Percentiles rank a stretch among this genome's conserved stretches.
These are phyloP conservation scores for Oryzias sinensis DNA, from an alignment of 2,797 vertebrate species.

Conservation along the genomic window DNA sequence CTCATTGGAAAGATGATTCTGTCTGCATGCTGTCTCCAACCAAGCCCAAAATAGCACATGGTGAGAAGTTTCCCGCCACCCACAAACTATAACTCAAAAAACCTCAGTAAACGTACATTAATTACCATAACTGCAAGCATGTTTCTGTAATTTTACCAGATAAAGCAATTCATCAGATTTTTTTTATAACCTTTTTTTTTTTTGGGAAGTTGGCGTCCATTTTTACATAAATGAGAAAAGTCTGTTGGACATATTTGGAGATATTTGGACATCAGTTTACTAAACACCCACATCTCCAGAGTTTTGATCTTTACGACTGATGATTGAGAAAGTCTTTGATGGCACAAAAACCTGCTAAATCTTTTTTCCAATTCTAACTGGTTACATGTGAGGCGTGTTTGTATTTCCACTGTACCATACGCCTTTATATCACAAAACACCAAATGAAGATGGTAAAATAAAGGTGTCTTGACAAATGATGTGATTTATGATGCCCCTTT, in stretches of 20 bases:
- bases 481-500: constrained; percentile 56
- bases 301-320: constrained; percentile 32
- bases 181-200: background rate
- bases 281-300: constrained; percentile 50
- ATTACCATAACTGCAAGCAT: constrained; percentile 20
- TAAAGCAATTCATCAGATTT: constrained; percentile 7
- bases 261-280: constrained; percentile 48
- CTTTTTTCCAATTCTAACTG: constrained; percentile 40
- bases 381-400: constrained; percentile 50
- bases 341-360: constrained; percentile 22
- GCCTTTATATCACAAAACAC: constrained; percentile 56
- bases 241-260: constrained; percentile 38
- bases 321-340: constrained; percentile 52
- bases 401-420: constrained; percentile 49
- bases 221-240: constrained; percentile 8
- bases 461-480: constrained; percentile 49
- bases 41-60: constrained; percentile 66
- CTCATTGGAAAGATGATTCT: constrained; percentile 72
- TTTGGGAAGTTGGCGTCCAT: constrained; percentile 13
- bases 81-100: constrained; percentile 44
- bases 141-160: constrained; percentile 18
- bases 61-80: constrained; percentile 57
- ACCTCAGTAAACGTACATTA: constrained; percentile 36
- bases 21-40: constrained; percentile 58
- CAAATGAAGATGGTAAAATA: constrained; percentile 65